Evolutionary conservation across 1,140 invertebrate species (phyloP), one percentile per base, ranked within the genome.

Genomic region (Hormaphis cornu): DNA sequence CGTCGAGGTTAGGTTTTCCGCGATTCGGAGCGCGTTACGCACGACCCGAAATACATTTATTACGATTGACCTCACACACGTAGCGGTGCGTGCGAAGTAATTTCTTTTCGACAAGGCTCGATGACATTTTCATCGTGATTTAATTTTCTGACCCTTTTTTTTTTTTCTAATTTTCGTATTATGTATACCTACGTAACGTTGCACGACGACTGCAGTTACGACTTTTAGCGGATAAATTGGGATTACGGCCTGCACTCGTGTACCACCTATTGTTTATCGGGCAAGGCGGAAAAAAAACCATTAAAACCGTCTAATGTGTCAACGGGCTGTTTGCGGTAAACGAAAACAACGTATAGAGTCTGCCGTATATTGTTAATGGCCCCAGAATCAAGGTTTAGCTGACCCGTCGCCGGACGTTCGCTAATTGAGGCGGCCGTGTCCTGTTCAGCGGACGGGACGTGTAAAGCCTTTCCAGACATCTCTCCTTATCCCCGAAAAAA

Each of bases 231-330:
- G 42, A 46, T 28, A 44, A 20, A 63, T 63, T 63, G 24, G 24
- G 4, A 46, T 46, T 63, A 35, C 20, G 40, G 24, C 16, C 24
- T 7, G 18, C 6, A 63, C 24, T 63, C 24, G 6, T 63, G 26
- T 63, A n/a, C n/a, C n/a, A n/a, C n/a, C n/a, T n/a, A n/a, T 63
- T 63, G 46, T 63, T 46, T 44, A 63, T 63, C 16, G 46, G 40
- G 26, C 40, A 28, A 4, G n/a, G n/a, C n/a, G 18, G n/a, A 33
- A 46, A 24, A 63, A 63, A 44, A 44, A 42, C 26, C 58, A 46
- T 63, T 63, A 46, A 30, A 46, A 63, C 24, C 20, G 12, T 30
- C n/a, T n/a, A n/a, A n/a, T 18, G 28, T 46, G 40, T 46, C 2
- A 9, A 20, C 40, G 24, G 40, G 28, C n/a, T n/a, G n/a, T 30